Percentiles rank a stretch among this genome's conserved stretches.
These are phyloP conservation scores for Conger conger DNA, from an alignment of 2,113 vertebrate species.

Conservation along the genomic window DNA sequence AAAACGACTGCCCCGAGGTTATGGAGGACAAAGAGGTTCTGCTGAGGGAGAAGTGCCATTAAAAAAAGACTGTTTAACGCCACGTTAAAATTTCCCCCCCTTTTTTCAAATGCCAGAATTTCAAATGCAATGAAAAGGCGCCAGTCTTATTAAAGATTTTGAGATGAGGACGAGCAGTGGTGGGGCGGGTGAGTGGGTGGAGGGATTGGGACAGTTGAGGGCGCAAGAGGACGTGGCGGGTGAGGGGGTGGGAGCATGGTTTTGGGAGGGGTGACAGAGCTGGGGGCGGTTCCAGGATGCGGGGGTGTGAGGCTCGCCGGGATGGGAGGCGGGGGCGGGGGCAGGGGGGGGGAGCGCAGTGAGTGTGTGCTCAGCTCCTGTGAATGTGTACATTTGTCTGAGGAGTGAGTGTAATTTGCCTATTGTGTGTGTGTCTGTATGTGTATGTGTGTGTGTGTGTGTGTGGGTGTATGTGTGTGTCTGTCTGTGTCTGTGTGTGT, in stretches of 20 bases:
- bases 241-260: too few species aligned
- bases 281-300: background rate
- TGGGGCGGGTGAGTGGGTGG: background rate
- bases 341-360: background rate
- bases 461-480: conserved; percentile 27
- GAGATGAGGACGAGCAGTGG: background rate
- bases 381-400: background rate
- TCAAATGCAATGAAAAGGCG: background rate
- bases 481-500: conserved; percentile 25
- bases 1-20: background rate
- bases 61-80: too few species aligned
- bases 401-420: background rate
- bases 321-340: too few species aligned
- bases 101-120: background rate
- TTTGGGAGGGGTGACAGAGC: background rate
- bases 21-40: background rate
- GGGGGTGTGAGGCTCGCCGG: background rate
- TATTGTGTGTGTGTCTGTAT: conserved; percentile 33
- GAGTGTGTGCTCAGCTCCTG: background rate
- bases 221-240: too few species aligned
- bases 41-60: background rate
- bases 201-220: background rate
- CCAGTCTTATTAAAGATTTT: background rate
- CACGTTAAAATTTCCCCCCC: background rate
- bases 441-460: conserved; percentile 23